phyloP scores from a whole-genome alignment of 2,113 vertebrate species.

The Lanius ludovicianus region DNA sequence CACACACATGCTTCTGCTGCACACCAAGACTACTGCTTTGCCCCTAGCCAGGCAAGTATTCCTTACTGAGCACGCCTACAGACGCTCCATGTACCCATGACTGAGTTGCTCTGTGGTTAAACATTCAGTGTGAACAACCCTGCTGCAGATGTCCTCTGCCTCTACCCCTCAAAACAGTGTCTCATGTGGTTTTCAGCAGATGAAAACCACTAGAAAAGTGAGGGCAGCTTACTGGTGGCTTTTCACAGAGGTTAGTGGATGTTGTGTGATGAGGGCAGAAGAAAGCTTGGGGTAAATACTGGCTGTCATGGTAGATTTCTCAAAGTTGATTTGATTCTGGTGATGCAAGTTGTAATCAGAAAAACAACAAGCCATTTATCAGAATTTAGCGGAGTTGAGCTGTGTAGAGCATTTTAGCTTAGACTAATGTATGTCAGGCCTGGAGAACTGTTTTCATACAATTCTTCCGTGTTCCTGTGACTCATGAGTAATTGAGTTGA shows the following conservation, averaged over 20 bases:
- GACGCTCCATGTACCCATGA: background rate
- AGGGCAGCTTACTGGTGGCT: background rate
- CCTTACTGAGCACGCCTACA: background rate
- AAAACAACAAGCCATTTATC: background rate
- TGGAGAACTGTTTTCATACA: background rate
- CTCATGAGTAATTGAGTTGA: background rate
- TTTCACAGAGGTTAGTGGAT: background rate
- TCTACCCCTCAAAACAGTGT: background rate
- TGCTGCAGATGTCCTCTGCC: background rate
- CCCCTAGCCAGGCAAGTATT: background rate
- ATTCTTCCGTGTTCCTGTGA: background rate
- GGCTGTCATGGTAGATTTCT: background rate
- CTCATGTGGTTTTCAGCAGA: background rate
- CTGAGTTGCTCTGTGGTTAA: background rate
- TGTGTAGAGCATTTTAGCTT: background rate
- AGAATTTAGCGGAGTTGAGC: background rate
- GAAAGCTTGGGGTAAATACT: background rate
- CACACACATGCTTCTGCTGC: background rate
- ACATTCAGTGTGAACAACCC: background rate
- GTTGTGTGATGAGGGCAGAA: background rate
- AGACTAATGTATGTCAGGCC: background rate
- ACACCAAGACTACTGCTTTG: background rate
- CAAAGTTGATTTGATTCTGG: background rate
- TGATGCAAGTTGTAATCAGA: background rate
- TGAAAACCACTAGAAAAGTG: background rate